Base-by-base conservation (phyloP, 2,888 invertebrate genomes). In the Idaea biselata region DNA sequence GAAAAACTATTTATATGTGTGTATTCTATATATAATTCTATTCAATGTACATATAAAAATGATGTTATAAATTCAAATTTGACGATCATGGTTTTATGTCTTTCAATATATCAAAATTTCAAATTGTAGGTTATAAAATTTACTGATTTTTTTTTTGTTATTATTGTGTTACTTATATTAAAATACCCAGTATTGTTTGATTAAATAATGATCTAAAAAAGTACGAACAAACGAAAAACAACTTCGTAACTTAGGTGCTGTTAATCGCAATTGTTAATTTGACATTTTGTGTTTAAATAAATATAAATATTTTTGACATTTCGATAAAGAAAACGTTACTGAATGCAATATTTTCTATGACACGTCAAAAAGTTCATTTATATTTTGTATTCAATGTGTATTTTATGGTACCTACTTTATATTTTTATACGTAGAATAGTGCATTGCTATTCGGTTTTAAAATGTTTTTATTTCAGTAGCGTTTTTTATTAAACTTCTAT, bases 181-280 rank as follows among this genome's bases (percentile, higher is more conserved):
- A 63, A 60, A 59, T 61, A 56, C 64, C 58, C 71, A 73, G 71
- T 73, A 73, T 73, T 73, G 64, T 67, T 64, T 68, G 61, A 57
- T 66, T 68, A 68, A 68, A 66, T 68, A 63, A 56, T 68, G 18
- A 61, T 60, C 57, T 59, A 58, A 64, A 58, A 63, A 63, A 54
- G 56, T 70, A 64, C 18, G 65, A 67, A 61, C 64, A 58, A 77
- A 75, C 73, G 81, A 83, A 82, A 80, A 84, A 84, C 1, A 82
- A 75, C 73, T 78, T 77, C 75, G 76, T 75, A 77, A 75, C 73
- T 72, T 84, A 82, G 85, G 85, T 85, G 85, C 85, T 84, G 74
- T 74, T 68, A 58, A 70, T 32, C 8, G 14, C 6, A 44, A 44
- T 14, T 44, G 11, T 44, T 44, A 6, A 44, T 44, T 44, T 44